A percentile compares a stretch with the other conserved stretches of the same genome.
These are phyloP conservation scores for Drosophila willistoni DNA, from an alignment of 1,140 invertebrate species.

Conservation along the genomic window DNA sequence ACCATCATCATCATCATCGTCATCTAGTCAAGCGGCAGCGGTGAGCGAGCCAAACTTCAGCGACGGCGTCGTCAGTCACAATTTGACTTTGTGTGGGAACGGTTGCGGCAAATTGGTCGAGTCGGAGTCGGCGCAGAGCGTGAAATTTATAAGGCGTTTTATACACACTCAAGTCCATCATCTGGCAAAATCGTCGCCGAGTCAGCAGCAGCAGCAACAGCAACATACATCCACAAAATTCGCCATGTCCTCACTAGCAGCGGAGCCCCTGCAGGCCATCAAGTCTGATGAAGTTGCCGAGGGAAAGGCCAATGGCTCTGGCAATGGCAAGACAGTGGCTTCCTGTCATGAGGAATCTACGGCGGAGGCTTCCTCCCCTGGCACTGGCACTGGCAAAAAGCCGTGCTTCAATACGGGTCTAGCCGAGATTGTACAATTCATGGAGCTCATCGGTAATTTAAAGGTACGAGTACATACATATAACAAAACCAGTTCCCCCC, in stretches of 20 bases:
- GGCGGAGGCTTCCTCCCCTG: conserved; percentile 32
- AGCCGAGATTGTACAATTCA: conserved; percentile 76
- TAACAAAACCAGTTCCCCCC: conserved; percentile 32
- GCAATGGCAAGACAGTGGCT: conserved; percentile 25
- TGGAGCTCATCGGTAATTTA: conserved; percentile 80
- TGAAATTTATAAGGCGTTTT: conserved; percentile 56
- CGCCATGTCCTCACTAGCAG: conserved; percentile 78
- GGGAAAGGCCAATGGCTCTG: conserved; percentile 27
- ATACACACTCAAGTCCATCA: conserved; percentile 63
- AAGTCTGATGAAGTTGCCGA: conserved; percentile 42
- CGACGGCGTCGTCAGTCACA: conserved; percentile 43
- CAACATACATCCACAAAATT: conserved; percentile 68
- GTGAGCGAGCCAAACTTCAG: conserved; percentile 6
- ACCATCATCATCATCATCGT: conserved; percentile 49
- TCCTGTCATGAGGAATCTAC: conserved; percentile 55
- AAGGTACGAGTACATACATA: conserved; percentile 62
- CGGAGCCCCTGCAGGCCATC: conserved; percentile 65
- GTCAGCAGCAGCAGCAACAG: conserved; percentile 49
- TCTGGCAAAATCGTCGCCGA: conserved; percentile 54
- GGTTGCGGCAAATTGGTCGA: conserved; percentile 54
- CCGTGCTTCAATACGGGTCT: conserved; percentile 76
- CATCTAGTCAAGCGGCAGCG: conserved; percentile 59
- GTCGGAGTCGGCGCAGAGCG: conserved; percentile 62
- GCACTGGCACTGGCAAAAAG: conserved; percentile 58
- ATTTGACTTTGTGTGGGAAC: conserved; percentile 56